A percentile compares a stretch with the other conserved stretches of the same genome.
phyloP scores from a whole-genome alignment of 2,797 vertebrate genomes.

The Rhabdomys pumilio region DNA sequence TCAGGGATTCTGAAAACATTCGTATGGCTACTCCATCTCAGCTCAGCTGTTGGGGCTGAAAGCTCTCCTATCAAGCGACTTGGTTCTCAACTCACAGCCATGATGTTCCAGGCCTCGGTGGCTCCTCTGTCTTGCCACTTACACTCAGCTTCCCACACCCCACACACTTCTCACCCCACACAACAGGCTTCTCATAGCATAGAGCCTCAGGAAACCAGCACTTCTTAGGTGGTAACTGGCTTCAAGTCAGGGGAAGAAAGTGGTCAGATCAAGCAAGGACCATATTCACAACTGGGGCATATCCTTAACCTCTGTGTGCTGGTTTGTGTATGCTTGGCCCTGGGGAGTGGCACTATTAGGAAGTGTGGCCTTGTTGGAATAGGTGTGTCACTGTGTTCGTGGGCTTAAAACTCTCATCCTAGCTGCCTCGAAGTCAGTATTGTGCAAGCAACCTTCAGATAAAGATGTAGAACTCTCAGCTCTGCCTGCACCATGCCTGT shows the following conservation, averaged over 20 bases:
- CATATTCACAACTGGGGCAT: not conserved
- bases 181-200: not conserved
- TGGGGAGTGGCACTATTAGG: not conserved
- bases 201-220: not conserved
- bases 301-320: not conserved
- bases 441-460: not conserved
- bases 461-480: not conserved
- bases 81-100: not conserved
- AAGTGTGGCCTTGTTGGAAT: not conserved
- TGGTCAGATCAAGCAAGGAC: not conserved
- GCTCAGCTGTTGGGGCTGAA: not conserved
- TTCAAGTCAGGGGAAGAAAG: not conserved
- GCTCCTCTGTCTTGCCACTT: not conserved
- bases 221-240: not conserved
- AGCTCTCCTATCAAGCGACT: not conserved
- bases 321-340: not conserved
- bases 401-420: not conserved
- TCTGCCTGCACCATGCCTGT: not conserved
- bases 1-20: conserved; percentile 4
- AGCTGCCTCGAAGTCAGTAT: not conserved
- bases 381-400: not conserved
- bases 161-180: not conserved
- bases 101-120: not conserved
- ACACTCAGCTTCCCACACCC: too few relatives aligned
- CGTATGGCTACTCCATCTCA: not conserved